A percentile compares a stretch with the other conserved stretches of the same genome.
Conservation (phyloP, 35 echinoderm and acorn worm species). For the Acanthaster planci region DNA sequence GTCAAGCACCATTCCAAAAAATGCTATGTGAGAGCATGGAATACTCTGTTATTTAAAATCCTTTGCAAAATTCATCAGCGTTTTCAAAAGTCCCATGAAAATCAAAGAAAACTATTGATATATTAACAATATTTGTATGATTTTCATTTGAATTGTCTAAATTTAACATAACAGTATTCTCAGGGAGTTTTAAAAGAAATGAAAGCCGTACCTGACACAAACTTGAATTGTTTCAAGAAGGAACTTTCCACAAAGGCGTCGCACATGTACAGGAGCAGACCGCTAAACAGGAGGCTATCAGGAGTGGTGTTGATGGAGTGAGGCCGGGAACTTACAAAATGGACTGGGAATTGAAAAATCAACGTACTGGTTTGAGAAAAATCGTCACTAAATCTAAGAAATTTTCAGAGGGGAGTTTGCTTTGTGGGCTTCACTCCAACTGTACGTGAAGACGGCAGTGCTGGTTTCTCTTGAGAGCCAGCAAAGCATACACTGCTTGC, state of each 20-base stretch:
- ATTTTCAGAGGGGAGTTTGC: background rate
- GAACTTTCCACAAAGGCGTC: constrained; percentile 51
- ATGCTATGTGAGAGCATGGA: background rate
- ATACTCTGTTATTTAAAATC: background rate
- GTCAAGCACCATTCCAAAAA: no score
- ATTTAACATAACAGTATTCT: background rate
- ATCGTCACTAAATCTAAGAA: background rate
- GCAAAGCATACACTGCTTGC: no score
- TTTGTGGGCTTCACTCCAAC: background rate
- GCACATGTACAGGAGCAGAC: constrained; percentile 78
- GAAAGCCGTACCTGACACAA: constrained; percentile 67
- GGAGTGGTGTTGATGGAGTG: constrained; percentile 16
- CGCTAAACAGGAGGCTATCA: constrained; percentile 59
- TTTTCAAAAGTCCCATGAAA: background rate
- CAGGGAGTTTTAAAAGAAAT: background rate
- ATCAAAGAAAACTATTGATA: background rate
- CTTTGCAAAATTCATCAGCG: background rate
- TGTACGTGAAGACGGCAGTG: background rate
- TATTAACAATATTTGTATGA: background rate
- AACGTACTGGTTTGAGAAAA: background rate
- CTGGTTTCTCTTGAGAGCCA: no score
- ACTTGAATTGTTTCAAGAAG: constrained; percentile 90
- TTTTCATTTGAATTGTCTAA: background rate
- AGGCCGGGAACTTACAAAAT: constrained; percentile 59
- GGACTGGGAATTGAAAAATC: constrained; percentile 53